Evolutionary conservation across 2,888 invertebrate species (phyloP), one percentile per base, ranked within the genome.

Genomic region (Calliphora vomitoria): DNA sequence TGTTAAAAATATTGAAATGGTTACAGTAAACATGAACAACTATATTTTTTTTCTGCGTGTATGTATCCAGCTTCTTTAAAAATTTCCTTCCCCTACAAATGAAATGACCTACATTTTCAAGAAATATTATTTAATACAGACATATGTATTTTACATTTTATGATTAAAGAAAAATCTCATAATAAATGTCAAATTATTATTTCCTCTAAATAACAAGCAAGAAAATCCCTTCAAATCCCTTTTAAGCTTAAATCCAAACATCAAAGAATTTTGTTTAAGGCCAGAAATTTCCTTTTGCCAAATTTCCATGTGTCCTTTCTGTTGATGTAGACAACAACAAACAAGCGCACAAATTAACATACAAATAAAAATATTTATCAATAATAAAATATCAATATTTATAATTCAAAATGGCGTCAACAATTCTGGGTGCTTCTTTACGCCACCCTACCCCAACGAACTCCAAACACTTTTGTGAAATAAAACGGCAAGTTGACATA

Each of bases 361-460:
- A 44, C 20, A 38, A 66, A 25, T 62, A 53, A 55, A 53, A 47
- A 13, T 41, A 53, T 76, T 11, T 53, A 35, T 31, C 47, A 72
- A 55, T 55, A 71, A 76, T 69, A 44, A 44, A 81, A 75, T 58
- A 68, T 60, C 10, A 53, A 78, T 71, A 64, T 44, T 78, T 72
- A 71, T 44, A 78, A 78, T 50, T 41, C 58, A 78, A 76, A 72
- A 78, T 72, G 68, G 79, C 75, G 79, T 76, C 81, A 71, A 41
- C 60, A 35, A 41, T 58, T 72, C 15, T 44, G 35, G 35, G 35
- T 35, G 3, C 5, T 10, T 31, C 8, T 3, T 20, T 38, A 50
- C 20, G 0, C 6, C n/a, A 15, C 38, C 35, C 15, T 35, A 20
- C 11, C 5, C 55, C 25, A 25, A 1, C 25, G 25, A 2, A 25